Base-by-base conservation (phyloP, 2,797 vertebrate genomes). In the Coracias cyanogaster region DNA sequence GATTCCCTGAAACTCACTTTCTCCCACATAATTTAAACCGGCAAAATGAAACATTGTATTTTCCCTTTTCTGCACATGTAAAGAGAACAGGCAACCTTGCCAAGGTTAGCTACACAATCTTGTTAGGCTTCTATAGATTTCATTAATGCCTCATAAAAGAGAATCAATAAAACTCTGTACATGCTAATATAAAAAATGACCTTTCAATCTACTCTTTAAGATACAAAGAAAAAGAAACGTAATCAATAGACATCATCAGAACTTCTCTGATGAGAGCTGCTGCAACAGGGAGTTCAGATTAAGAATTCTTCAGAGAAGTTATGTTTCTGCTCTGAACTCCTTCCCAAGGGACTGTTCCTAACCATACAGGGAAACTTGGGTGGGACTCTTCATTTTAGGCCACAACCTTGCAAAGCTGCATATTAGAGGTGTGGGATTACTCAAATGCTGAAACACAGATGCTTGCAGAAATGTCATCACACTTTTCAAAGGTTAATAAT, bases 111-210 rank as follows among this genome's bases (percentile, higher is more conserved):
- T 86, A 91, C 83, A 92, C 83, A 71, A 51, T 93, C 96, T 93
- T 76, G 55, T 94, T 97, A 86, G 88, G 57, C 84, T 97, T 94
- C 96, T 96, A 90, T 33, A 89, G 90, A 96, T 97, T 97, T 95
- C 86, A 96, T 92, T 90, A 97, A 95, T 94, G 91, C 51, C 86
- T 96, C 82, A 93, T 94, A 86, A 89, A 96, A 96, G 45, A 92
- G 88, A 97, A 97, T 97, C 97, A 95, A 96, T 97, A 86, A 79
- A 86, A 90, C 79, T 94, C 80, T 82, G 89, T 94, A 33, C 96
- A 96, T 2, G 3, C 52, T 71, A 28, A 96, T 97, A 95, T 60
- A 95, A 96, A 96, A 96, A 96, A 91, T 62, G 79, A 97, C 94
- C 93, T 94, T 96, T 97, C 26, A 31, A 95, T 94, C 96, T 93